Conservation (phyloP, 2,797 vertebrate species). For the Hoplostethus mediterraneus region DNA sequence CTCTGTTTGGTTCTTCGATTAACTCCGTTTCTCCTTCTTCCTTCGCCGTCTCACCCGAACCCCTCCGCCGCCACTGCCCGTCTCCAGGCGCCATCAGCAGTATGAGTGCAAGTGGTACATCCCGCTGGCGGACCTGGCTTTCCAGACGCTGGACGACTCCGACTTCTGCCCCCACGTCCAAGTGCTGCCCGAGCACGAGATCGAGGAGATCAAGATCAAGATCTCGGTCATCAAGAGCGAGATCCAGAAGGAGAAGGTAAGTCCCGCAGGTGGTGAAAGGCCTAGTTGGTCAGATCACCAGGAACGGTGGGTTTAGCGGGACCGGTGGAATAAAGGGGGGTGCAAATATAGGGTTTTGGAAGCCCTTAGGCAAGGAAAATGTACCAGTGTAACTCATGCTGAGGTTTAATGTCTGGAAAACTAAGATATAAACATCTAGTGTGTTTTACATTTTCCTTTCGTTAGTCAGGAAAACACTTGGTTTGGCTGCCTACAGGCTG, state of each 20-base stretch:
- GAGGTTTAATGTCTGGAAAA: too few species aligned
- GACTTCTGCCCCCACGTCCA: constrained; percentile 93
- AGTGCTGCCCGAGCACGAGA: constrained; percentile 93
- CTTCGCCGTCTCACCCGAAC: background rate
- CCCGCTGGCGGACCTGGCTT: constrained; percentile 93
- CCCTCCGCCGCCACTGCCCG: background rate
- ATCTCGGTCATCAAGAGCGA: constrained; percentile 96
- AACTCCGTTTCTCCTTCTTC: background rate
- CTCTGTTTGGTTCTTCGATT: background rate
- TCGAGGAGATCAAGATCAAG: constrained; percentile 99
- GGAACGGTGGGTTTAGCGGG: background rate
- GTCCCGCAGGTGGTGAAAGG: background rate
- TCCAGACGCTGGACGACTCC: constrained; percentile 93
- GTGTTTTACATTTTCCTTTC: too few species aligned
- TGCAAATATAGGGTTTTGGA: background rate
- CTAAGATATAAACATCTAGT: too few species aligned
- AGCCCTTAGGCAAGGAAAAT: background rate
- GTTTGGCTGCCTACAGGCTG: too few species aligned
- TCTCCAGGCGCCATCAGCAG: constrained; percentile 92
- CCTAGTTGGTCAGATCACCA: background rate
- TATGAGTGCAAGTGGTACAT: constrained; percentile 99
- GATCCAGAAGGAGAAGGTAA: constrained; percentile 97
- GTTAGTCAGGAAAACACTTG: too few species aligned
- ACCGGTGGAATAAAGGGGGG: background rate
- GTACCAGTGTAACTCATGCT: background rate